phyloP scores from a whole-genome alignment of 2,113 vertebrate species.

The Neofelis nebulosa region DNA sequence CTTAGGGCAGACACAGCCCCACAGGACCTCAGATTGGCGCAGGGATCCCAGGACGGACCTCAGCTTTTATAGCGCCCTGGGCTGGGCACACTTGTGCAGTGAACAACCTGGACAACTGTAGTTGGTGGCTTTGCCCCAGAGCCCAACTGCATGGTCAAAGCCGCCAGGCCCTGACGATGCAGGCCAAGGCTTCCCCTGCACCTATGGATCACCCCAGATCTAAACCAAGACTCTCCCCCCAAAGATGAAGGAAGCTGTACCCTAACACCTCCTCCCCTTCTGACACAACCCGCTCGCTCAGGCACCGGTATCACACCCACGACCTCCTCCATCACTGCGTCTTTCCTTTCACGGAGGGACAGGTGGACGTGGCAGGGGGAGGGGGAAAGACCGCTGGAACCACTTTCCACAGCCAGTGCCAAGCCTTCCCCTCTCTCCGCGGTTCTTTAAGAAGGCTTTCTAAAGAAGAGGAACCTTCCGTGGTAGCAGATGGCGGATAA shows the following conservation, averaged over 20 bases:
- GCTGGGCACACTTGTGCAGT: background rate
- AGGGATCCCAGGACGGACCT: background rate
- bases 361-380: background rate
- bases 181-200: background rate
- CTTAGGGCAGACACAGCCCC: background rate
- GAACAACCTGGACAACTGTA: background rate
- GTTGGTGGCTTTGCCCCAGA: background rate
- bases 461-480: constrained; percentile 82
- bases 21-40: background rate
- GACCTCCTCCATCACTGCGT: rapidly evolving
- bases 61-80: background rate
- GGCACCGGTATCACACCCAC: background rate
- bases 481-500: constrained; percentile 90
- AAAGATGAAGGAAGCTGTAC: background rate
- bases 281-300: background rate
- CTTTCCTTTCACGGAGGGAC: background rate
- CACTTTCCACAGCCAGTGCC: background rate
- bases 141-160: background rate
- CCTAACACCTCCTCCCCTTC: background rate
- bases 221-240: background rate
- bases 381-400: background rate
- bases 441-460: constrained; percentile 80
- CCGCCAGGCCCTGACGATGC: background rate
- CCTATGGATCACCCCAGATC: background rate
- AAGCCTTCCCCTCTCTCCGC: constrained; percentile 67